Base-by-base conservation (phyloP, 1,140 invertebrate species). In the Antheraea pernyi region DNA sequence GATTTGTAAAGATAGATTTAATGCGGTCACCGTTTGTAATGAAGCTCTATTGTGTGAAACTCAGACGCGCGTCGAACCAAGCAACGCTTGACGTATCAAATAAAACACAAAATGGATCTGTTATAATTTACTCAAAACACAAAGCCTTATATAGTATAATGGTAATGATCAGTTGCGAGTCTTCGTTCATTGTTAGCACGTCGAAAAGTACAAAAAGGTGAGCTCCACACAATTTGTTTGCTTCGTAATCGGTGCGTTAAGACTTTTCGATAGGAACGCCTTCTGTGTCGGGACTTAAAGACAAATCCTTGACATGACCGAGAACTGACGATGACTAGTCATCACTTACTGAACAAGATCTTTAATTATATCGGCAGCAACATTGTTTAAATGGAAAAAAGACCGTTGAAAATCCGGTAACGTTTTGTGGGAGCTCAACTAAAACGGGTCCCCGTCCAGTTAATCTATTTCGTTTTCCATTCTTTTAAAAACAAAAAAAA, bases 91-190 rank as follows among this genome's bases (percentile, higher is more conserved):
- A 81, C 80, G 79, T 79, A 77, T 89, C 80, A 81, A 83, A 85
- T 82, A 88, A 84, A 84, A 81, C 80, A 82, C 78, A 85, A 84
- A 81, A 79, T 79, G 80, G 77, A 85, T 80, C 86, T 88, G 90
- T 92, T 91, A 92, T 91, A 91, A 92, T 91, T 92, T 91, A 90
- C 90, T 90, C 87, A 92, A 92, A 92, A 92, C 82, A 92, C 90
- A 92, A 92, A 90, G 87, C 90, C 89, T 82, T 86, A 85, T 89
- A 88, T 70, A 86, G 86, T 80, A 89, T 89, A 90, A 91, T 89
- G 83, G 85, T 91, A 90, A 90, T 91, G 85, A 91, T 89, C 86
- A 87, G 86, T 90, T 91, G 81, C 83, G 82, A 77, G 77, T 82
- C 83, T 88, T 75, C 78, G 73, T 73, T 86, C 81, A 90, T 91